Evolutionary conservation across 2,113 vertebrate genomes (phyloP).

Genomic region (Rhinichthys klamathensis): DNA sequence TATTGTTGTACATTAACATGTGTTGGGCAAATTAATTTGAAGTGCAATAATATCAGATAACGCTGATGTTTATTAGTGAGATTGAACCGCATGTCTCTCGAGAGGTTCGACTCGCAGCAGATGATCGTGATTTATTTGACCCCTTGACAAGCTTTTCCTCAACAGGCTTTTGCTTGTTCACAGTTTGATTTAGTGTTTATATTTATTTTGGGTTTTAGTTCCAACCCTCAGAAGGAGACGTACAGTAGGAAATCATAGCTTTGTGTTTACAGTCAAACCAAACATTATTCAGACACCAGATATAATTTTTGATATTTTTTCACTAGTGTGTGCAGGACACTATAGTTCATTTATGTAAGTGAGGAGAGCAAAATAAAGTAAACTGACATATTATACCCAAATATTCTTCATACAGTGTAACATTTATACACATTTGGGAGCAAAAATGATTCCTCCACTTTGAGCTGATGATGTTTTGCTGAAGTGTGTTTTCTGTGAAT

Average conservation of each 20-base stretch:
- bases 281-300: too few species aligned
- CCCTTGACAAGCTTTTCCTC: constrained; percentile 7
- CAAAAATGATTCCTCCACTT: too few species aligned
- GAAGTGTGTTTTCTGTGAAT: too few species aligned
- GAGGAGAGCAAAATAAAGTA: too few species aligned
- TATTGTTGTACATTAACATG: too few species aligned
- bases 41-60: not conserved
- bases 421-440: rapidly evolving
- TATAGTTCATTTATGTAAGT: too few species aligned
- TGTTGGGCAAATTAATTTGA: not conserved
- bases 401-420: too few species aligned
- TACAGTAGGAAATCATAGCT: not conserved
- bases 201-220: not conserved
- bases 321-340: too few species aligned
- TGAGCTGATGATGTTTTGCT: too few species aligned
- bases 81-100: not conserved
- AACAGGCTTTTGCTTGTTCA: not conserved
- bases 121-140: not conserved
- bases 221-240: not conserved
- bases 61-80: not conserved
- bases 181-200: constrained; percentile 6
- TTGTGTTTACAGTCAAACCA: not conserved
- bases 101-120: too few species aligned
- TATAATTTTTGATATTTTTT: too few species aligned
- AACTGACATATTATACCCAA: too few species aligned